A percentile compares a stretch with the other conserved stretches of the same genome.
Evolutionary conservation across 2,797 vertebrate species (phyloP).

Genomic region (Oreochromis grahami): DNA sequence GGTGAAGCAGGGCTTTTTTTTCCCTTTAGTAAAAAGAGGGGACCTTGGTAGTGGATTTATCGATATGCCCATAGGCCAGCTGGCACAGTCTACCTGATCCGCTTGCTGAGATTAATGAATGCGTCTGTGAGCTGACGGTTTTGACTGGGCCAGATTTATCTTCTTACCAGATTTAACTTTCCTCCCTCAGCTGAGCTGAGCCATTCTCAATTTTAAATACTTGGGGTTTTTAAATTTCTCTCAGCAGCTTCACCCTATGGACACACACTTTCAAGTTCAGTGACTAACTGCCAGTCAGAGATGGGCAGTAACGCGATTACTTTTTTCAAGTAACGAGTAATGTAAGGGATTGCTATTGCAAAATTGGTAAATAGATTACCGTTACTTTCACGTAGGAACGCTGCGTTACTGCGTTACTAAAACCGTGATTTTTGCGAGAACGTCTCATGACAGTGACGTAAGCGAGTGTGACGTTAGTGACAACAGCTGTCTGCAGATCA

Average conservation of each 20-base stretch:
- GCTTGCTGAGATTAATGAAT: conserved; percentile 66
- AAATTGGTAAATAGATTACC: too few species aligned
- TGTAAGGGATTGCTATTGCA: too few species aligned
- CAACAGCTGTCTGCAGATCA: too few species aligned
- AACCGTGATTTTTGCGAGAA: too few species aligned
- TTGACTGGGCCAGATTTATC: conserved; percentile 68
- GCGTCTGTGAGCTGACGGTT: conserved; percentile 66
- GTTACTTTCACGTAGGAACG: too few species aligned
- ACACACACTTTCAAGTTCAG: background rate
- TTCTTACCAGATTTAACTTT: conserved; percentile 61
- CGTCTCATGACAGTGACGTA: too few species aligned
- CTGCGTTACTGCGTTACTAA: too few species aligned
- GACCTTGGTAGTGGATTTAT: conserved; percentile 67
- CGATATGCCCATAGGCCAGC: conserved; percentile 62
- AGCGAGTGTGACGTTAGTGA: too few species aligned
- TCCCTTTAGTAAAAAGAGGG: conserved; percentile 22
- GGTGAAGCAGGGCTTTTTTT: conserved; percentile 29
- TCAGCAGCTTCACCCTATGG: background rate
- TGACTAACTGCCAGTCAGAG: background rate
- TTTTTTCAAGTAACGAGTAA: too few species aligned
- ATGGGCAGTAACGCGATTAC: too few species aligned
- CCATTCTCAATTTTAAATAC: conserved; percentile 43
- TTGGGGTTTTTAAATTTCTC: conserved; percentile 33
- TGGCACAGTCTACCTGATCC: conserved; percentile 56
- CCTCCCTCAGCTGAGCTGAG: conserved; percentile 3